Evolutionary conservation across 2,888 invertebrate species (phyloP).

Genomic region (Matsumyia berberina): DNA sequence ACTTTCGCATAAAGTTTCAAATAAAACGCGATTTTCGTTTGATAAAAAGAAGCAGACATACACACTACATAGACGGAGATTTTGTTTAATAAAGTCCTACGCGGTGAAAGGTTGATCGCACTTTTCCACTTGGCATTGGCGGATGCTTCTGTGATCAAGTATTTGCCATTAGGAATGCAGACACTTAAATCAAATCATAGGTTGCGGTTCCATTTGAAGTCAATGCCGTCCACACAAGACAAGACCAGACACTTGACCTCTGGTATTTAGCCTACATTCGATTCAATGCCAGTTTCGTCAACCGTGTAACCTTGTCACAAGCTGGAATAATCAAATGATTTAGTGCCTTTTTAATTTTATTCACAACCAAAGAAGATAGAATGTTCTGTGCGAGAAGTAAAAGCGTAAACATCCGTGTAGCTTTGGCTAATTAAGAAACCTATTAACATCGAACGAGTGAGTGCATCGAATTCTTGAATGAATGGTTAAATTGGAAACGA

Average conservation of each 20-base stretch:
- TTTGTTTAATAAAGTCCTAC: slow-evolving; percentile 17
- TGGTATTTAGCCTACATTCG: neutral
- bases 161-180: slow-evolving; percentile 5
- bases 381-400: neutral
- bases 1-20: slow-evolving; percentile 14
- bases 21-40: neutral
- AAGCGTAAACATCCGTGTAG: neutral
- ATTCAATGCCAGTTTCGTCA: neutral
- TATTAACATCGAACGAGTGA: slow-evolving; percentile 13
- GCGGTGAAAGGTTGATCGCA: slow-evolving; percentile 29
- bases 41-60: slow-evolving; percentile 3
- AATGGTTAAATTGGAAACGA: neutral
- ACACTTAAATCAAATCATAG: neutral
- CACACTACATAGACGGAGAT: neutral
- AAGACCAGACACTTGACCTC: neutral
- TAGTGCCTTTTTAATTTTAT: neutral
- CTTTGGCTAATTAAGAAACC: neutral
- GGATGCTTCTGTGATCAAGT: neutral
- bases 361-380: neutral
- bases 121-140: slow-evolving; percentile 8
- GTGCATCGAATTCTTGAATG: slow-evolving; percentile 14
- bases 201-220: slow-evolving; percentile 1
- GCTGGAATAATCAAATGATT: neutral
- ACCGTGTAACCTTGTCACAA: neutral
- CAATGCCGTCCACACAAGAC: too few species aligned